A percentile compares a stretch with the other conserved stretches of the same genome.
Conservation (phyloP, 2,797 vertebrate genomes). For the Sebastes minor region DNA sequence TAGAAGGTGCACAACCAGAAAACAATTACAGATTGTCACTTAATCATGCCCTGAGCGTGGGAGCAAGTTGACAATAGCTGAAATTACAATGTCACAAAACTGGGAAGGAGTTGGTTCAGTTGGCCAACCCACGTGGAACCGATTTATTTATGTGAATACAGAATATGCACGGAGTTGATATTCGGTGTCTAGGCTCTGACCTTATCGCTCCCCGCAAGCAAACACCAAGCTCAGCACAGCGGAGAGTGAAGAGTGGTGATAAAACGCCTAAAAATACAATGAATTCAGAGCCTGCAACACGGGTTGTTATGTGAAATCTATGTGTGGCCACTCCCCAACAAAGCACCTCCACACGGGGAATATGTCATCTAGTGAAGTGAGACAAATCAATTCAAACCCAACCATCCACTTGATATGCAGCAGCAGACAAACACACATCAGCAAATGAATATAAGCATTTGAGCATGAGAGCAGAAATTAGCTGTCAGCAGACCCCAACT, state of each 20-base stretch:
- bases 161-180: slow-evolving; percentile 1
- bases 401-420: not conserved
- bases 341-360: not conserved
- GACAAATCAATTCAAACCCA: not conserved
- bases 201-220: slow-evolving; percentile 1
- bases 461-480: not conserved
- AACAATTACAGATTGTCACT: slow-evolving; percentile 68
- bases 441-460: not conserved
- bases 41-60: slow-evolving; percentile 45
- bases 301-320: slow-evolving; percentile 9
- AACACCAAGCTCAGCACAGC: not conserved
- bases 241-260: not conserved
- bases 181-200: slow-evolving; percentile 18
- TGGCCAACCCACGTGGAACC: not conserved
- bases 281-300: not conserved
- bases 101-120: slow-evolving; percentile 10
- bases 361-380: not conserved
- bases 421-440: not conserved
- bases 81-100: slow-evolving; percentile 59
- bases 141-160: slow-evolving; percentile 17
- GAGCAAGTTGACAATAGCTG: slow-evolving; percentile 48
- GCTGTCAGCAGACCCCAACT: not conserved
- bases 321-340: not conserved
- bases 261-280: not conserved
- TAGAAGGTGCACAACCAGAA: slow-evolving; percentile 57